Evolutionary conservation across 2,888 invertebrate genomes (phyloP).

Genomic region (Calameuta pallipes): DNA sequence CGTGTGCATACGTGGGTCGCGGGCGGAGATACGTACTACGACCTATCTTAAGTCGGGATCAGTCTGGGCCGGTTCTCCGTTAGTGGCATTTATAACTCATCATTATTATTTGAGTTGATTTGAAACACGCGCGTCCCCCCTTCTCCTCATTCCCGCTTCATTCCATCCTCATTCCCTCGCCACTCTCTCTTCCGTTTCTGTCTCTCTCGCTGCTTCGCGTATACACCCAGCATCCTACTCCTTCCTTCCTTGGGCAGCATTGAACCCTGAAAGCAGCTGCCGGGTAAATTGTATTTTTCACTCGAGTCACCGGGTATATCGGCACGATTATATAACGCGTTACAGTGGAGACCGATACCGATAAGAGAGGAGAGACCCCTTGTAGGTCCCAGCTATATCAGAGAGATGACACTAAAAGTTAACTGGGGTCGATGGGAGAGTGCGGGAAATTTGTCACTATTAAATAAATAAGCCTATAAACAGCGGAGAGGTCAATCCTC

Average conservation of each 20-base stretch:
- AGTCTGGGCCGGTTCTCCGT: conserved; percentile 50
- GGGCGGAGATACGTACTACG: conserved; percentile 46
- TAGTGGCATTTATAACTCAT: conserved; percentile 56
- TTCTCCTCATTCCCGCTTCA: conserved; percentile 16
- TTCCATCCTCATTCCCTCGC: conserved; percentile 21
- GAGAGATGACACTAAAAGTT: not conserved
- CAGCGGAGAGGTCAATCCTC: conserved; percentile 61
- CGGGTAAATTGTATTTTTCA: not conserved
- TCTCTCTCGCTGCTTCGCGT: not conserved
- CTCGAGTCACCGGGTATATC: not conserved
- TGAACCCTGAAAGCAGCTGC: not conserved
- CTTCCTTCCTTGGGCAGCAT: not conserved
- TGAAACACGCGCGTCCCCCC: conserved; percentile 46
- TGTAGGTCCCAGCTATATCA: not conserved
- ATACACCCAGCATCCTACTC: not conserved
- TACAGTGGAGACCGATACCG: not conserved
- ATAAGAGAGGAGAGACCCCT: not conserved
- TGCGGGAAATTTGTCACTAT: conserved; percentile 63
- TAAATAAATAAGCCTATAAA: conserved; percentile 66
- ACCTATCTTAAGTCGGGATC: conserved; percentile 55
- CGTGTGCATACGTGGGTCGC: conserved; percentile 41
- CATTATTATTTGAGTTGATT: conserved; percentile 59
- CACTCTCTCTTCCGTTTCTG: conserved; percentile 10
- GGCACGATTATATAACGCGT: not conserved
- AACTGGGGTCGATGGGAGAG: conserved; percentile 26